Base-by-base conservation (phyloP, 2,113 vertebrate genomes). In the Spea bombifrons region DNA sequence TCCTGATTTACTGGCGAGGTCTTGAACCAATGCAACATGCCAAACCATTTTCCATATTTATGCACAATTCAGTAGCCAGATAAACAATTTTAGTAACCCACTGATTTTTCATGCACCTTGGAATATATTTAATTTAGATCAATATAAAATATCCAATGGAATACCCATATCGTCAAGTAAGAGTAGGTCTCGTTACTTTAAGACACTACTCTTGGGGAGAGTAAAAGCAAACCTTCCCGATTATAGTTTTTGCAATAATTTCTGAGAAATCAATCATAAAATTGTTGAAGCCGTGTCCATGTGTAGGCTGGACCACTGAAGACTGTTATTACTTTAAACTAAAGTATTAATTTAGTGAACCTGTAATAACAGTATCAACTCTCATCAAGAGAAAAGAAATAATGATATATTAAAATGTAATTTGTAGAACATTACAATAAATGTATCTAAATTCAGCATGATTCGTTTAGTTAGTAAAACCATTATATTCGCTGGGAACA, bases 231-330 rank as follows among this genome's bases (percentile, higher is more conserved):
- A 30, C 30, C 30, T 30, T 30, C 44, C 15, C 70, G 66, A 73
- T 80, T 67, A 73, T 80, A n/a, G 46, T 57, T 77, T 73, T 66
- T 48, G 5, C 16, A 80, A 73, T 67, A 80, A 80, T 73, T 79
- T 80, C 71, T 80, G 67, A 80, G 73, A 80, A 73, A 80, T 80
- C 77, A 80, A 73, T 80, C 71, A 73, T 50, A 73, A 65, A 73
- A 55, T 49, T 48, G 63, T 44, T 66, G 77, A 79, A 79, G 71
- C 77, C 5, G 49, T 61, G 77, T 67, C 77, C 77, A 50, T 67
- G 77, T 80, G 77, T 73, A 71, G 77, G 77, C 71, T 73, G 71
- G 70, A 59, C 13, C 70, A 48, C 63, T 7, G 13, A 80, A 45
- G 70, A 55, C 70, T 80, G 73, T 80, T 80, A 80, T 80, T 80